phyloP scores from a whole-genome alignment of 2,113 vertebrate genomes.

The Ibidorhyncha struthersii region DNA sequence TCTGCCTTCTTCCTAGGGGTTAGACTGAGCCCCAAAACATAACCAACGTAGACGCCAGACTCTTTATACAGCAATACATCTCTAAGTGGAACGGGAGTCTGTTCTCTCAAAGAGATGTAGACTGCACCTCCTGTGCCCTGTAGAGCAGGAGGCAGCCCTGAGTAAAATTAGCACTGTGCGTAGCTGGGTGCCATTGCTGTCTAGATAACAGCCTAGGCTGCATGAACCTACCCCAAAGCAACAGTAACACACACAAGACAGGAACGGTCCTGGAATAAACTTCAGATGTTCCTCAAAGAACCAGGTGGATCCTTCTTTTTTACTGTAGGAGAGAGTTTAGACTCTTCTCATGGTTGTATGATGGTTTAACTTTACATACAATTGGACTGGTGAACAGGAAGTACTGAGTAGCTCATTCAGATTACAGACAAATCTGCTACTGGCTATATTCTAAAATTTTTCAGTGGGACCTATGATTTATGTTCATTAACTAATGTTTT shows the following conservation, averaged over 20 bases:
- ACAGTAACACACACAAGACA: neutral
- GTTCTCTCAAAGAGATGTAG: neutral
- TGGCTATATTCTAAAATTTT: neutral
- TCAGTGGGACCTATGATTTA: neutral
- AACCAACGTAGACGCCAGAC: neutral
- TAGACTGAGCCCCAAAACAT: neutral
- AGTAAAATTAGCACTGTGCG: accelerated
- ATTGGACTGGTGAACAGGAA: neutral
- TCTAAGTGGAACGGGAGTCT: neutral
- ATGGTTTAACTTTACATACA: neutral
- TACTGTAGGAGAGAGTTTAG: neutral
- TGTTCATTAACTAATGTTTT: neutral
- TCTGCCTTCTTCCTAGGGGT: neutral
- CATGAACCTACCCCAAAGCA: neutral
- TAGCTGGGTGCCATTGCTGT: neutral
- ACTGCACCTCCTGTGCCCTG: neutral
- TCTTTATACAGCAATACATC: neutral
- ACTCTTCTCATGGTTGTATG: neutral
- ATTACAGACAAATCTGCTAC: neutral
- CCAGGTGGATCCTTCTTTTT: neutral
- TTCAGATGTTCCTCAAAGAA: neutral
- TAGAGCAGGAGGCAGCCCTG: no score
- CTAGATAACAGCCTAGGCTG: neutral
- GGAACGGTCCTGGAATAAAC: neutral
- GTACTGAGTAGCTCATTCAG: accelerated